Evolutionary conservation across 2,113 vertebrate genomes (phyloP), one percentile per base, ranked within the genome.

Genomic region (Chlorodrepanis virens): DNA sequence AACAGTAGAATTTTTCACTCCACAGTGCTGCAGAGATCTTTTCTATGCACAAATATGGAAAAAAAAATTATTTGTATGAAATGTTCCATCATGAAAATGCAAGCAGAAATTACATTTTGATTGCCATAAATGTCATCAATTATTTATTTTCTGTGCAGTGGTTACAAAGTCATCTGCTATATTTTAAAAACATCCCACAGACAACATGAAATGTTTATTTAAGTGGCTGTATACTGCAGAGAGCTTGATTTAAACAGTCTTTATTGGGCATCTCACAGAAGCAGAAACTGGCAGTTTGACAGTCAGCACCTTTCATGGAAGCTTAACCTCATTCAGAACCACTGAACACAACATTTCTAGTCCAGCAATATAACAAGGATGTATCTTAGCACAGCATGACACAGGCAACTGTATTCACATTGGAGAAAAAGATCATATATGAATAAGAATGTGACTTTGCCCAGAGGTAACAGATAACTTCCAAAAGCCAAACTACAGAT

Each of bases 121-220:
- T 39, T 28, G 63, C 19, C 9, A 82, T 24, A 84, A 81, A 39
- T 52, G 70, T 21, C 1, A 19, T 93, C 88, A 89, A 93, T 93
- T 96, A 94, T 97, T 97, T 95, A 97, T 96, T 88, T 83, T 86
- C 65, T 22, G 35, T 18, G 21, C 67, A 68, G 88, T 47, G 56
- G 87, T 94, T 96, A 93, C 79, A 95, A 85, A 95, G 64, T 80
- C 91, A 95, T 95, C 89, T 85, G 94, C 77, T 95, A 12, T 64
- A 67, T 90, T 97, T 93, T 87, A 83, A 96, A 88, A 94, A 76
- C 83, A 57, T 93, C 75, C 70, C 37, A 77, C 86, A 97, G 91
- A 88, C 90, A 97, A 96, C 78, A 96, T 91, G 90, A 97, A 98
- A 96, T 93, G 96, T 97, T 98, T 95, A 97, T 97, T 94, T 87